A percentile compares a stretch with the other conserved stretches of the same genome.
Evolutionary conservation across 2,888 invertebrate species (phyloP).

Genomic region (Zaprionus bogoriensis): DNA sequence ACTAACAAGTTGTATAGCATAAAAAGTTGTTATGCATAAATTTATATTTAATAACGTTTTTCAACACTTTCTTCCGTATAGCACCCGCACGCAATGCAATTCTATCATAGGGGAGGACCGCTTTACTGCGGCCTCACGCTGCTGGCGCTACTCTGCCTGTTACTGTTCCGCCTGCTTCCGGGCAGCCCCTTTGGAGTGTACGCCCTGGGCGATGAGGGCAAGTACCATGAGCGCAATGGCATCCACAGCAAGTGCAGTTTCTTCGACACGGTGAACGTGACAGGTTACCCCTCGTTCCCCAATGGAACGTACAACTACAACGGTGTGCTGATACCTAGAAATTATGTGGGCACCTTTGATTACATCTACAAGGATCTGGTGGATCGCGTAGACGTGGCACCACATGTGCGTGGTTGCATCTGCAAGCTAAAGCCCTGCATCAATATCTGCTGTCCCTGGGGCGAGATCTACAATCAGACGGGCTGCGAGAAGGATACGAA

Average conservation of each 20-base stretch:
- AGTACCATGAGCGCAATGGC: slow-evolving; percentile 66
- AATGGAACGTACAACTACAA: slow-evolving; percentile 80
- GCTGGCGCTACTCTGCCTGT: slow-evolving; percentile 42
- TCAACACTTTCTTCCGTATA: not conserved
- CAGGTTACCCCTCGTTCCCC: slow-evolving; percentile 59
- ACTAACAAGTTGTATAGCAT: no score
- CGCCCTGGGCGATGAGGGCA: slow-evolving; percentile 38
- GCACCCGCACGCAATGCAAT: slow-evolving; percentile 42
- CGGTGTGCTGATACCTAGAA: slow-evolving; percentile 73
- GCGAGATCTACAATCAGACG: slow-evolving; percentile 37
- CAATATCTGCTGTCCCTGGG: slow-evolving; percentile 81
- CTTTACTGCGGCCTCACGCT: slow-evolving; percentile 61
- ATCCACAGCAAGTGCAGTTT: slow-evolving; percentile 70
- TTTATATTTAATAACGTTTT: not conserved
- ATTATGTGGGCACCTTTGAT: slow-evolving; percentile 73
- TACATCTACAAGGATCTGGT: slow-evolving; percentile 63
- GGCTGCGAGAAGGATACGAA: slow-evolving; percentile 41
- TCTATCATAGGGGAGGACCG: slow-evolving; percentile 42
- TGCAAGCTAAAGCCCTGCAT: slow-evolving; percentile 81
- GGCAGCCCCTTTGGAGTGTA: slow-evolving; percentile 52
- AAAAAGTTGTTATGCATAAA: no score
- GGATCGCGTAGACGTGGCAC: slow-evolving; percentile 58
- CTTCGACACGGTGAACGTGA: slow-evolving; percentile 80
- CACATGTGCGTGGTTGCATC: slow-evolving; percentile 81
- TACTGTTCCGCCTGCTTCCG: slow-evolving; percentile 54